These are phyloP conservation scores for Acanthosepion lycidas DNA, from an alignment of 2,888 invertebrate genomes.

Conservation along the genomic window DNA sequence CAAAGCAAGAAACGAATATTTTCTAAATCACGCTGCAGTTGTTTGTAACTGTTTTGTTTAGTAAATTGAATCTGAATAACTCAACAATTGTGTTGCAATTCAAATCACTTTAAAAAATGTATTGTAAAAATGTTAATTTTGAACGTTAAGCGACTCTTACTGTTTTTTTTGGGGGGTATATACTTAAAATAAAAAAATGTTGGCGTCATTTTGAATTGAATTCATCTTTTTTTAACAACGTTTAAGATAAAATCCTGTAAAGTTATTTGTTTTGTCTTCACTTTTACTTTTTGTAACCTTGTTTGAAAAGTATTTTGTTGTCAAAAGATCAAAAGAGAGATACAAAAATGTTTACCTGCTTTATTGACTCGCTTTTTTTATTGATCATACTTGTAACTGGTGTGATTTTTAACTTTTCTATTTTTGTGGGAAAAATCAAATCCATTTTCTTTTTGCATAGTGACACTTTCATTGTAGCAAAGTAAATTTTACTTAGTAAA, in stretches of 20 bases:
- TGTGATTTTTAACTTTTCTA: no score
- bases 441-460: no score
- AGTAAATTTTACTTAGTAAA: no score
- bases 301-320: not conserved
- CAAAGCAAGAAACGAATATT: not conserved
- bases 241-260: no score
- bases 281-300: not conserved
- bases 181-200: not conserved
- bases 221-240: not conserved
- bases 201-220: slow-evolving; percentile 33
- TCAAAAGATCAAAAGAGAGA: not conserved
- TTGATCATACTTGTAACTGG: not conserved
- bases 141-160: not conserved
- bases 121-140: not conserved
- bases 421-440: no score
- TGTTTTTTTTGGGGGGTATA: not conserved
- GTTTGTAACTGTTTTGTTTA: not conserved
- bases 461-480: no score
- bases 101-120: not conserved
- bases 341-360: not conserved
- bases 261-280: not conserved
- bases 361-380: not conserved
- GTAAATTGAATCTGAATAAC: not conserved
- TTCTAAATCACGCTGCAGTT: not conserved
- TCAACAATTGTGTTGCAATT: not conserved